Conservation (phyloP, 1,140 invertebrate genomes). For the Lithobius niger region DNA sequence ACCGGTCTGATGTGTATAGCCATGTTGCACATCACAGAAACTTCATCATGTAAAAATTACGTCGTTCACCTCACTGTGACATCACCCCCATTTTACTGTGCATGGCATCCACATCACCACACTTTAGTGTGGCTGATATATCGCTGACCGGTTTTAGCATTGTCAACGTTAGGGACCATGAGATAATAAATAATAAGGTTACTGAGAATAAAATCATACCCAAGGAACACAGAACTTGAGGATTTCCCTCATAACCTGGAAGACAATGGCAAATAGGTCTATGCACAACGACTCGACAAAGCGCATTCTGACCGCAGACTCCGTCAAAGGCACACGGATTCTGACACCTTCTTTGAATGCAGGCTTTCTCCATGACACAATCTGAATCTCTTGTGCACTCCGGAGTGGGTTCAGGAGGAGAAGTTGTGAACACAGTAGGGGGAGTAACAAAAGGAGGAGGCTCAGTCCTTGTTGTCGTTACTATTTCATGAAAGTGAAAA, state of each 20-base stretch:
- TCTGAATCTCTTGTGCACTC: slow-evolving; percentile 79
- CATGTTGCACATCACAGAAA: too few species aligned
- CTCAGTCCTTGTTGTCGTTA: neutral
- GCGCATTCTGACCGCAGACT: slow-evolving; percentile 73
- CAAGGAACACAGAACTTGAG: slow-evolving; percentile 54
- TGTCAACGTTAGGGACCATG: too few species aligned
- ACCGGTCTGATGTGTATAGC: too few species aligned
- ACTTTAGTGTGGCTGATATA: too few species aligned
- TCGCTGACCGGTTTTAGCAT: too few species aligned
- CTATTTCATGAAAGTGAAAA: too few species aligned
- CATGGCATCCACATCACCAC: too few species aligned
- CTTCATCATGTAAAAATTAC: too few species aligned
- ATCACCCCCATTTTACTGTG: too few species aligned
- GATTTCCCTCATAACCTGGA: slow-evolving; percentile 67
- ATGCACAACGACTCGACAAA: slow-evolving; percentile 69
- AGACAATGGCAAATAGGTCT: slow-evolving; percentile 71
- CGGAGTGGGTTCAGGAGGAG: slow-evolving; percentile 24
- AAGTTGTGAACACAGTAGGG: slow-evolving; percentile 22
- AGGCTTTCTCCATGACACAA: slow-evolving; percentile 79
- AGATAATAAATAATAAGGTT: too few species aligned
- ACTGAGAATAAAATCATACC: too few species aligned
- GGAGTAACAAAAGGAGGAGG: slow-evolving; percentile 8
- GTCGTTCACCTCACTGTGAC: too few species aligned
- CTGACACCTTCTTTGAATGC: slow-evolving; percentile 69
- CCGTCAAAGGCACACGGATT: slow-evolving; percentile 76